Percentiles rank a stretch among this genome's conserved stretches.
Evolutionary conservation across 2,888 invertebrate genomes (phyloP).

Genomic region (Coenonympha arcania): DNA sequence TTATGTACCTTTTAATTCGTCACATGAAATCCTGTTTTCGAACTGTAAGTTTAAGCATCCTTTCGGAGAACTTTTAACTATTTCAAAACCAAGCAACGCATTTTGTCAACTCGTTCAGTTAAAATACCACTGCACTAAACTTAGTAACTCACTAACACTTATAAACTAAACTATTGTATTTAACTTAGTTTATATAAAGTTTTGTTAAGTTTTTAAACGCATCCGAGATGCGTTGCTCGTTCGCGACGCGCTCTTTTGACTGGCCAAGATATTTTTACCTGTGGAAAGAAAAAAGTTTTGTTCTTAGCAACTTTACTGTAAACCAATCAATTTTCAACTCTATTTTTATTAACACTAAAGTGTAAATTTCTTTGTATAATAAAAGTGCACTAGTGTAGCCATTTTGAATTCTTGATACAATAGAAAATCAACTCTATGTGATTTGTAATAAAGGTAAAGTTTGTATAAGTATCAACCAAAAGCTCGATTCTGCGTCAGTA

Average conservation of each 20-base stretch:
- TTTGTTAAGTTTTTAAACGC: slow-evolving; percentile 12
- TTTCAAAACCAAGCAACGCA: slow-evolving; percentile 28
- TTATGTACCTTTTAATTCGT: slow-evolving; percentile 46
- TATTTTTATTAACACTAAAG: slow-evolving; percentile 19
- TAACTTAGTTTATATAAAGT: slow-evolving; percentile 17
- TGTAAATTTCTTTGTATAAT: slow-evolving; percentile 23
- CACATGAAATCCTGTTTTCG: slow-evolving; percentile 47
- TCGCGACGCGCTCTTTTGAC: slow-evolving; percentile 60
- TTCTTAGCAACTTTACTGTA: slow-evolving; percentile 36
- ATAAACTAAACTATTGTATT: slow-evolving; percentile 6
- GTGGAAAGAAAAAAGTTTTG: slow-evolving; percentile 59
- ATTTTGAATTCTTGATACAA: slow-evolving; percentile 29
- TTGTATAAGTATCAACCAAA: slow-evolving; percentile 26
- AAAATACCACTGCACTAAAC: slow-evolving; percentile 6
- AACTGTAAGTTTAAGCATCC: slow-evolving; percentile 38
- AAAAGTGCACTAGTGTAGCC: slow-evolving; percentile 51
- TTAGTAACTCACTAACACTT: slow-evolving; percentile 16
- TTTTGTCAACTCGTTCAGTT: too few species aligned
- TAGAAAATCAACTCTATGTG: slow-evolving; percentile 28
- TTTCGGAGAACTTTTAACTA: slow-evolving; percentile 46
- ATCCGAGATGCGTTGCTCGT: slow-evolving; percentile 33
- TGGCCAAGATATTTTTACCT: slow-evolving; percentile 61
- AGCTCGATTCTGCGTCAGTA: slow-evolving; percentile 51
- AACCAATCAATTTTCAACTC: slow-evolving; percentile 26
- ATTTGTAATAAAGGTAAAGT: slow-evolving; percentile 23